These are phyloP conservation scores for Pollenia griseotomentosa DNA, from an alignment of 2,888 invertebrate genomes.

Conservation along the genomic window DNA sequence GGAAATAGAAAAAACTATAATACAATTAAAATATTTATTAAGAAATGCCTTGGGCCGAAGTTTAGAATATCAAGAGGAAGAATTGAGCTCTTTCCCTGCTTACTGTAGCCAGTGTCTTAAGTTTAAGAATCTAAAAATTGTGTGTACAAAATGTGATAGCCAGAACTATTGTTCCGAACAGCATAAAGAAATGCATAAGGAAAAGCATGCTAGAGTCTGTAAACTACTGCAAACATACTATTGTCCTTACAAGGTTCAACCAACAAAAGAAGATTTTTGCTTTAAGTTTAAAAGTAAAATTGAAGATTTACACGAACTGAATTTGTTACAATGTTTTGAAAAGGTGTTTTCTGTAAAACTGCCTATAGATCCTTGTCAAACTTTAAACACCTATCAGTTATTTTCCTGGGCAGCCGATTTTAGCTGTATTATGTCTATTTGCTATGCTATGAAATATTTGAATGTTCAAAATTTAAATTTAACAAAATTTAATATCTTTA, in stretches of 20 bases:
- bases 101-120: slow-evolving; percentile 77
- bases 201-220: slow-evolving; percentile 77
- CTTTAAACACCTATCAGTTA: slow-evolving; percentile 75
- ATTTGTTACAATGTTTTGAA: slow-evolving; percentile 76
- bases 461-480: slow-evolving; percentile 51
- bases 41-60: slow-evolving; percentile 74
- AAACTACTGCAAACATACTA: slow-evolving; percentile 77
- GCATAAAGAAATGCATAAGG: slow-evolving; percentile 75
- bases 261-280: background rate
- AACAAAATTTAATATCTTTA: slow-evolving; percentile 74
- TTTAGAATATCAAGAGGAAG: slow-evolving; percentile 77
- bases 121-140: slow-evolving; percentile 60
- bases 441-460: slow-evolving; percentile 75
- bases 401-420: slow-evolving; percentile 78
- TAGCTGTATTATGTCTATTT: slow-evolving; percentile 79
- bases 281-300: slow-evolving; percentile 58
- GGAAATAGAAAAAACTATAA: slow-evolving; percentile 75
- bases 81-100: slow-evolving; percentile 79
- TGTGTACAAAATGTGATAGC: slow-evolving; percentile 76
- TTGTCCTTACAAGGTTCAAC: slow-evolving; percentile 76
- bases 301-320: slow-evolving; percentile 64
- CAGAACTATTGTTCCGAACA: slow-evolving; percentile 78
- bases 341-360: slow-evolving; percentile 73
- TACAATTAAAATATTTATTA: slow-evolving; percentile 77
- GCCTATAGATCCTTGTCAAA: slow-evolving; percentile 71